Base-by-base conservation (phyloP, 1,140 invertebrate species). In the Amyelois transitella region DNA sequence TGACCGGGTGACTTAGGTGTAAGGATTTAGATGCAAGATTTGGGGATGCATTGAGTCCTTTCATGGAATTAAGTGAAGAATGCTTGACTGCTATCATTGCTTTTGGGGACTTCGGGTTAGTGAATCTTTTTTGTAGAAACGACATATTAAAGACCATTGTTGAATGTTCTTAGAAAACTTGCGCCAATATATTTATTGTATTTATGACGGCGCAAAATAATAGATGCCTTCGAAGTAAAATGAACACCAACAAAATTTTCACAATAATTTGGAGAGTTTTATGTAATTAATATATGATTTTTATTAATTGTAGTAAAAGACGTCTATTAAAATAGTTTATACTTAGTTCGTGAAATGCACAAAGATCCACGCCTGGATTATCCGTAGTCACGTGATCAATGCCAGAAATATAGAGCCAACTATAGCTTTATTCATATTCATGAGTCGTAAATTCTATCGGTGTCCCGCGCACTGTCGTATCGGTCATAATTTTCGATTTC, bases 401-500 rank as follows among this genome's bases (percentile, higher is more conserved):
- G 1, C 12, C 6, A 38, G 12, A 14, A 38, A 12, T 14, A 38
- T 32, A 6, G 25, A 38, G 32, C 4, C 8, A 5, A 24, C n/a
- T n/a, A n/a, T n/a, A n/a, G n/a, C 32, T 38, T 14, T 62, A 68
- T 72, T 64, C 65, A 68, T 72, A 72, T 72, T 67, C 69, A 72
- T 72, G 49, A 20, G n/a, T 18, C 68, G 66, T 83, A 81, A 81
- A 83, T 81, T 66, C 55, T 58, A 66, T 55, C 24, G 62, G 50
- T 77, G 68, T 69, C 53, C 63, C 50, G 65, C 66, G 22, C 57
- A 60, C 61, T 53, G 57, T 44, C 49, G 60, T 62, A 69, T 69
- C 60, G 77, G 62, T 79, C 72, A 80, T 81, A 81, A 84, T 84
- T 84, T 84, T 61, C 72, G 81, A 84, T 81, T 84, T 84, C 66